Percentiles rank a stretch among this genome's conserved stretches.
Evolutionary conservation across 1,140 invertebrate species (phyloP).

Genomic region (Aethina tumida): DNA sequence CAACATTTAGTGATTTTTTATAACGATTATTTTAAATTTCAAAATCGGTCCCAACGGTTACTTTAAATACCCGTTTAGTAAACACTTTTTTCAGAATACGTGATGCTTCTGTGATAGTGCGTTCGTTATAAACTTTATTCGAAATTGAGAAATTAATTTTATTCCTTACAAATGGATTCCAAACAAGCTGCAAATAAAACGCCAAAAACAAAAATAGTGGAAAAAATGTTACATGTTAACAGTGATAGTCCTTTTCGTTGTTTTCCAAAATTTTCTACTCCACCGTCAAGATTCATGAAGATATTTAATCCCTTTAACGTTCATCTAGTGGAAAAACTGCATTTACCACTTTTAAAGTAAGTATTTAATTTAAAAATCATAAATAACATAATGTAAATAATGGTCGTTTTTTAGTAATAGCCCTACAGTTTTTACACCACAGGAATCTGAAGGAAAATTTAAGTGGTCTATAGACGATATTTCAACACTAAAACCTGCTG

Average conservation of each 20-base stretch:
- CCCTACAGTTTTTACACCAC: constrained; percentile 29
- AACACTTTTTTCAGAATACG: too few relatives aligned
- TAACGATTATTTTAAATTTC: too few relatives aligned
- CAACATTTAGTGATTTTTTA: too few relatives aligned
- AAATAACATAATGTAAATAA: constrained; percentile 10
- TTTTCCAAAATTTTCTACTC: constrained; percentile 24
- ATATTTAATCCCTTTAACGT: constrained; percentile 32
- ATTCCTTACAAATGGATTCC: too few relatives aligned
- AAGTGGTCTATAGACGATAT: constrained; percentile 34
- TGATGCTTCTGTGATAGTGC: too few relatives aligned
- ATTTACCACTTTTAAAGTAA: constrained; percentile 31
- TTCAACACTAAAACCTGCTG: constrained; percentile 30
- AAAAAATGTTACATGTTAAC: constrained; percentile 11
- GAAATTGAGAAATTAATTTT: too few relatives aligned
- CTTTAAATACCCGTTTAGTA: too few relatives aligned
- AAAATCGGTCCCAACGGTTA: too few relatives aligned
- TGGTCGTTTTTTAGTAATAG: constrained; percentile 20
- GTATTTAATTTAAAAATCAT: constrained; percentile 6
- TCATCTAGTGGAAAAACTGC: constrained; percentile 27
- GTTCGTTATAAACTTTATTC: too few relatives aligned
- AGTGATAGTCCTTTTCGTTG: constrained; percentile 25
- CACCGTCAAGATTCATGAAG: constrained; percentile 25
- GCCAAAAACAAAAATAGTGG: constrained; percentile 13
- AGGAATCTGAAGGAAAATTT: constrained; percentile 28
- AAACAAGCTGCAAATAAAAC: constrained; percentile 18